Evolutionary conservation across 2,888 invertebrate genomes (phyloP), one percentile per base, ranked within the genome.

Genomic region (Buathra laborator): DNA sequence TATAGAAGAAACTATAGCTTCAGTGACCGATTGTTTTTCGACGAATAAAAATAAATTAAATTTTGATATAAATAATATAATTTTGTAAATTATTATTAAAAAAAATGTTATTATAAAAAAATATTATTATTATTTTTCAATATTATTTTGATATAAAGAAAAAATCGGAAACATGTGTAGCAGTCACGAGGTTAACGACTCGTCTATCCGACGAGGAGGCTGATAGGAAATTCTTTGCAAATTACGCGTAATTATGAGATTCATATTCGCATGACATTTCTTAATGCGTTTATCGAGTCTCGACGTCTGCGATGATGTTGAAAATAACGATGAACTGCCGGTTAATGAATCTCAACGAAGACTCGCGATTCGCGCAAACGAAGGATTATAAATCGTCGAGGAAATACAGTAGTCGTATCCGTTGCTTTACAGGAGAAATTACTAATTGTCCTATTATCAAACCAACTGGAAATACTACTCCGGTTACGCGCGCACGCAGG

Each of bases 361-460:
- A 66, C 32, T 77, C 29, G 43, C 37, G 37, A 6, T 71, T 14
- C 37, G 37, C 0, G 75, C 14, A 66, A 51, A 70, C 44, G 44
- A 37, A 6, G 3, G 16, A 56, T 19, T 10, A 32, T 10, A 29
- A 29, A n/a, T 62, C n/a, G 6, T 32, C 24, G 64, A 32, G 62
- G 44, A 46, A 59, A 43, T 32, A 14, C 5, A 51, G n/a, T 7
- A 43, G 37, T 74, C 62, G 43, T 7, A 14, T 19, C 48, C 53
- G 51, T 51, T 37, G 59, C 43, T 81, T 53, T 51, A 62, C 37
- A 51, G 62, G 53, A 53, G 59, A 84, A 81, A 77, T 74, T 51
- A 68, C 43, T 84, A 75, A 84, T 77, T 68, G 80, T 77, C 75
- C n/a, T 85, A 83, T 85, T 83, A 85, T 83, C 85, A 76, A 85